Percentiles rank a stretch among this genome's conserved stretches.
phyloP scores from a whole-genome alignment of 2,888 invertebrate species.

The Therioaphis trifolii region DNA sequence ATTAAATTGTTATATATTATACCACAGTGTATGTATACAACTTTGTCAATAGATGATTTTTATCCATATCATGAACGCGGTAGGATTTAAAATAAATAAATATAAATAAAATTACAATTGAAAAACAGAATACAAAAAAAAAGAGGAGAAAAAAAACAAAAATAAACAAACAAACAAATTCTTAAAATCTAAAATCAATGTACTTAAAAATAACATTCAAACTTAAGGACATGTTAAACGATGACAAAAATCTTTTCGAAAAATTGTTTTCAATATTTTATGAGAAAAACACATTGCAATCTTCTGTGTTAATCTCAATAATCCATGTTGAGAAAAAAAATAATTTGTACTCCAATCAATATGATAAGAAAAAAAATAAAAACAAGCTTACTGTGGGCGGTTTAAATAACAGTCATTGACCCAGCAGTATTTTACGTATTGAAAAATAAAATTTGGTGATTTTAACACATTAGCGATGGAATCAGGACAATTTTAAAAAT shows the following conservation, averaged over 20 bases:
- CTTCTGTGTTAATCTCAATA: not conserved
- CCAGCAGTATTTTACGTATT: slow-evolving; percentile 23
- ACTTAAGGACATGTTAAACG: not conserved
- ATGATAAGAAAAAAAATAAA: not conserved
- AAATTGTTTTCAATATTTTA: too few species aligned
- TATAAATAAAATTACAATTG: not conserved
- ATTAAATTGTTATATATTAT: slow-evolving; percentile 27
- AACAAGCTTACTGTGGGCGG: slow-evolving; percentile 29
- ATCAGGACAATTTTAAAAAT: slow-evolving; percentile 21
- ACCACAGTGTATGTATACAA: not conserved
- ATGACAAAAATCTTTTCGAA: too few species aligned
- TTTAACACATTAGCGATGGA: not conserved
- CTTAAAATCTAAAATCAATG: slow-evolving; percentile 27
- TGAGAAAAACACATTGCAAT: too few species aligned
- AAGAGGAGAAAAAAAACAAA: not conserved
- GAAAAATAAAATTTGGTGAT: not conserved
- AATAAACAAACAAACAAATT: slow-evolving; percentile 45
- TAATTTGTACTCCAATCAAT: slow-evolving; percentile 7
- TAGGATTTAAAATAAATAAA: not conserved
- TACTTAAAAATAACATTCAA: not conserved
- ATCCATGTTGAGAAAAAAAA: not conserved
- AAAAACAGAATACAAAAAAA: slow-evolving; percentile 23
- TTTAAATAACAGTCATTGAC: slow-evolving; percentile 48
- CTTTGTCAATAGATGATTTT: not conserved
- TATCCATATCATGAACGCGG: not conserved